Percentiles rank a stretch among this genome's conserved stretches.
phyloP scores from a whole-genome alignment of 2,797 vertebrate genomes.

The Jordanella pulchra region DNA sequence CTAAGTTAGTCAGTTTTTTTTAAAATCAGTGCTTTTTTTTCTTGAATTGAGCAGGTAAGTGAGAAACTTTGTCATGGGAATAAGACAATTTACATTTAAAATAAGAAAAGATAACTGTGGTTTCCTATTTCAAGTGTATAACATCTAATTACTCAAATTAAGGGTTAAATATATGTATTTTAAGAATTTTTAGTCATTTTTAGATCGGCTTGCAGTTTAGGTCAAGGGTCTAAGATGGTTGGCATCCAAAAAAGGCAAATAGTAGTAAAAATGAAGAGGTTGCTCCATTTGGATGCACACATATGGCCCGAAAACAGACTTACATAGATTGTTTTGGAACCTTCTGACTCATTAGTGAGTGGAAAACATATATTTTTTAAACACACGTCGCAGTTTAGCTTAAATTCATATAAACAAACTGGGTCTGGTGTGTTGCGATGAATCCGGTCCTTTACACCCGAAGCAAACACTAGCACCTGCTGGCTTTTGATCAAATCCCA shows the following conservation, averaged over 20 bases:
- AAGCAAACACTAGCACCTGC: constrained; percentile 52
- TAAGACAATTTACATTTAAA: too few relatives aligned
- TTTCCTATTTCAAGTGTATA: too few relatives aligned
- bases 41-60: too few relatives aligned
- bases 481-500: constrained; percentile 63
- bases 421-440: neutral
- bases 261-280: neutral
- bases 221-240: neutral
- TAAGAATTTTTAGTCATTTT: too few relatives aligned
- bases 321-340: neutral
- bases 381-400: neutral
- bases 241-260: neutral
- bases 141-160: too few relatives aligned
- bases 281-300: neutral
- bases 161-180: too few relatives aligned
- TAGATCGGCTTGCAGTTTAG: too few relatives aligned
- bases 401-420: neutral
- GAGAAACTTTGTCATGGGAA: too few relatives aligned
- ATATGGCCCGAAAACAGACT: neutral
- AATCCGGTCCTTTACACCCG: constrained; percentile 10
- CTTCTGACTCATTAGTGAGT: neutral
- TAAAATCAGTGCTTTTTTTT: too few relatives aligned
- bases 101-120: too few relatives aligned
- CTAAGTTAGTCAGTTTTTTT: too few relatives aligned
- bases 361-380: neutral